Evolutionary conservation across 1,140 invertebrate genomes (phyloP).

Genomic region (Euwallacea fornicatus): DNA sequence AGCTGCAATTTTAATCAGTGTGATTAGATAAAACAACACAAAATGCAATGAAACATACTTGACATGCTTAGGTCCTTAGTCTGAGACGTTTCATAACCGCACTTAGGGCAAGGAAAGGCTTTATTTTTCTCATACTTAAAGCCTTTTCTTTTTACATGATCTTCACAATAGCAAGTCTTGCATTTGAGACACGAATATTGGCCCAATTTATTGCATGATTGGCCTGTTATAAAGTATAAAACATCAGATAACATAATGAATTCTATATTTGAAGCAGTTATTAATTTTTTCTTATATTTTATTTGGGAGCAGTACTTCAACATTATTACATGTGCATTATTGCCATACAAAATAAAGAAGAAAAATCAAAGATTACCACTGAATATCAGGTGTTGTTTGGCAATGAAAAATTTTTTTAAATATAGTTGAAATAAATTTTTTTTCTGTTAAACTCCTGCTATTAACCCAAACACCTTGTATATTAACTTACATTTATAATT

Average conservation of each 20-base stretch:
- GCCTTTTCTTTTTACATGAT: slow-evolving; percentile 90
- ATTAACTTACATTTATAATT: slow-evolving; percentile 83
- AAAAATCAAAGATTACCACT: too few relatives aligned
- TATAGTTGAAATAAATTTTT: neutral
- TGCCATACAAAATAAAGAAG: too few relatives aligned
- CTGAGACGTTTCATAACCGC: slow-evolving; percentile 85
- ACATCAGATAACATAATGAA: neutral
- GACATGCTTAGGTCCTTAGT: slow-evolving; percentile 96
- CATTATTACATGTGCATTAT: too few relatives aligned
- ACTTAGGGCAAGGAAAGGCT: slow-evolving; percentile 92
- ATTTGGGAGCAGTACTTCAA: too few relatives aligned
- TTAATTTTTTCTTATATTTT: slow-evolving; percentile 1
- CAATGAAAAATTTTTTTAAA: too few relatives aligned
- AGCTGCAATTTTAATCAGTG: slow-evolving; percentile 55
- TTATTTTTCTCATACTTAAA: slow-evolving; percentile 91
- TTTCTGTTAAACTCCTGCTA: neutral
- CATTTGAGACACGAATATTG: slow-evolving; percentile 94
- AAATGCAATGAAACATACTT: slow-evolving; percentile 65
- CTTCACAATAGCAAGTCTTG: slow-evolving; percentile 95
- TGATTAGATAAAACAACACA: neutral
- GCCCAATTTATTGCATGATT: slow-evolving; percentile 91
- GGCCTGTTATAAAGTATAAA: slow-evolving; percentile 57
- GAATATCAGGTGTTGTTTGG: too few relatives aligned
- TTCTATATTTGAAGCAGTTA: slow-evolving; percentile 12
- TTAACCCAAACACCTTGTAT: neutral